Conservation (phyloP, 2,888 invertebrate species). For the Eupithecia insigniata region DNA sequence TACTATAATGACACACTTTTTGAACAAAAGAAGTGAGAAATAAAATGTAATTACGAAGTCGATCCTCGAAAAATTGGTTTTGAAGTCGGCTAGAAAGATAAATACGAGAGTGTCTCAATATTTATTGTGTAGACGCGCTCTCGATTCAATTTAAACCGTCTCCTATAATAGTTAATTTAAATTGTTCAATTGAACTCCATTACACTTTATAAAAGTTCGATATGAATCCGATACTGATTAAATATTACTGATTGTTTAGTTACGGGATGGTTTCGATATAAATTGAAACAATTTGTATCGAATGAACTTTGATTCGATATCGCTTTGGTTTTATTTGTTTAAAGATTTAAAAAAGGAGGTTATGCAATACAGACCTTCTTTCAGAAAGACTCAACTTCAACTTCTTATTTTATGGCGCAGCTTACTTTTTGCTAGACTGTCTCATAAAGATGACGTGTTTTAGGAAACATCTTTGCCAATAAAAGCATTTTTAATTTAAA, state of each 20-base stretch:
- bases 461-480: background rate
- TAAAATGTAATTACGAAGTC: no score
- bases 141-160: constrained; percentile 69
- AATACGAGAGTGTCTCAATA: background rate
- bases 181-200: constrained; percentile 80
- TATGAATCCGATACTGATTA: constrained; percentile 73
- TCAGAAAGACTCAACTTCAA: no score
- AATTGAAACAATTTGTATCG: constrained; percentile 76
- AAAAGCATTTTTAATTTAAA: background rate
- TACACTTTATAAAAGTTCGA: constrained; percentile 77
- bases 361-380: background rate
- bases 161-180: constrained; percentile 78
- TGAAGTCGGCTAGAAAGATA: background rate
- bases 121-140: background rate
- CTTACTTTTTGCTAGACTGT: background rate
- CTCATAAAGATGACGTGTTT: background rate
- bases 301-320: constrained; percentile 60
- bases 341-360: background rate
- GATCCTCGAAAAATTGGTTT: no score
- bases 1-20: no score
- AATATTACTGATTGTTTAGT: constrained; percentile 75
- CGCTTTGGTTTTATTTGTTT: constrained; percentile 22
- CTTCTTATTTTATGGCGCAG: no score
- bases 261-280: constrained; percentile 69
- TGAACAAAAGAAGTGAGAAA: no score